Evolutionary conservation across 2,888 invertebrate genomes (phyloP).

Genomic region (Micropterix aruncella): DNA sequence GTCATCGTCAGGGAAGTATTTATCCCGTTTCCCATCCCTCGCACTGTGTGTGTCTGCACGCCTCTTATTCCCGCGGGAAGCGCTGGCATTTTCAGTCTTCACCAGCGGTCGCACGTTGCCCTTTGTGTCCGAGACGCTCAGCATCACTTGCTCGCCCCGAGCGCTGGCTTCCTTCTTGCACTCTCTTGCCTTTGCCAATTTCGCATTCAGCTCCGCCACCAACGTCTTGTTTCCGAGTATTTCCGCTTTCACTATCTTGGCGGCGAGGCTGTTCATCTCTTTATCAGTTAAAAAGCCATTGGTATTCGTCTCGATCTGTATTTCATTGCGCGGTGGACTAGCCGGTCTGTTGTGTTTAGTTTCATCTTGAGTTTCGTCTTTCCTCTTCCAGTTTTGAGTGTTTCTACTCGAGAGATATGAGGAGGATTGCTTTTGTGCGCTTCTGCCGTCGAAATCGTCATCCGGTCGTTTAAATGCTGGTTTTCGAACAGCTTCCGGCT

Average conservation of each 20-base stretch:
- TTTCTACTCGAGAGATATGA: conserved; percentile 6
- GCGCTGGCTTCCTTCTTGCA: conserved; percentile 28
- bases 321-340: conserved; percentile 7
- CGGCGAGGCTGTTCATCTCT: conserved; percentile 82
- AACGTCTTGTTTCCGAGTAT: conserved; percentile 69
- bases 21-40: conserved; percentile 51
- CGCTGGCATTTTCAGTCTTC: conserved; percentile 24
- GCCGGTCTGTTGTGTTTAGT: background rate
- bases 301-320: conserved; percentile 6
- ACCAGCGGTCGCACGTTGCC: conserved; percentile 56
- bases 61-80: conserved; percentile 31
- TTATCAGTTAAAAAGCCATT: conserved; percentile 48
- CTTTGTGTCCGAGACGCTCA: conserved; percentile 51
- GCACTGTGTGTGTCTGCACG: conserved; percentile 54
- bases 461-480: conserved; percentile 11
- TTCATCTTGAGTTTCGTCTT: conserved; percentile 10
- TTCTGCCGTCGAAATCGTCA: background rate
- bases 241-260: conserved; percentile 88
- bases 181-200: conserved; percentile 57
- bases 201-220: conserved; percentile 53
- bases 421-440: conserved; percentile 4
- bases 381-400: conserved; percentile 1
- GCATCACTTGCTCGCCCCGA: conserved; percentile 41
- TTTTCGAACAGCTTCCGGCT: conserved; percentile 23
- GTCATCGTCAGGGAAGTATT: conserved; percentile 85